A percentile compares a stretch with the other conserved stretches of the same genome.
Conservation (phyloP, 37 sponge, comb jelly and placozoan species). For the Aphrocallistes beatrix region DNA sequence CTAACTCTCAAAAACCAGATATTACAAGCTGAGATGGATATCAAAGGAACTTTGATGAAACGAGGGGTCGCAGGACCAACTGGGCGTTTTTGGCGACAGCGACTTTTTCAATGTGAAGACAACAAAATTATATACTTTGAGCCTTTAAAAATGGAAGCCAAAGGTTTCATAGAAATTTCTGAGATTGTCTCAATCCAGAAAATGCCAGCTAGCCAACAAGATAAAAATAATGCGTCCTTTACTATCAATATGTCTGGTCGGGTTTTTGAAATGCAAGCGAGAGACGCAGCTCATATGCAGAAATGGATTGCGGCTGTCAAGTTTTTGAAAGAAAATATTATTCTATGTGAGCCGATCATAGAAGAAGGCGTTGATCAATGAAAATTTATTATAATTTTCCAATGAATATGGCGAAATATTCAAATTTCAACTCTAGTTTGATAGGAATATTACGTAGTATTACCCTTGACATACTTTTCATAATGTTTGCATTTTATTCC, state of each 20-base stretch:
- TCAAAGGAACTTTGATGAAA: background rate
- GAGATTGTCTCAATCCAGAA: background rate
- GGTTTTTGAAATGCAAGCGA: background rate
- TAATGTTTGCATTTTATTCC: too few species aligned
- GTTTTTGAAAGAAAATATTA: background rate
- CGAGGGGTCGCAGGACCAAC: background rate
- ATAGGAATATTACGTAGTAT: too few species aligned
- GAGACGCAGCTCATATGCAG: background rate
- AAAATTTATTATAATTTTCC: too few species aligned
- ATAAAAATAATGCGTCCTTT: background rate
- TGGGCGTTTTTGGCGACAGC: background rate
- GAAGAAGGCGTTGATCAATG: too few species aligned
- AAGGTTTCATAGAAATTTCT: background rate
- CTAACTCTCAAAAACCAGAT: background rate
- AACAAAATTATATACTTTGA: background rate
- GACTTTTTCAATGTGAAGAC: background rate
- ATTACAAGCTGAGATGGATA: background rate
- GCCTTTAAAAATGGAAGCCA: background rate
- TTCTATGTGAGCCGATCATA: too few species aligned
- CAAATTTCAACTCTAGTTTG: too few species aligned
- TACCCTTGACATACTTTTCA: too few species aligned
- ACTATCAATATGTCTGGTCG: background rate
- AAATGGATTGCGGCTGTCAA: background rate
- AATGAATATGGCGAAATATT: too few species aligned
- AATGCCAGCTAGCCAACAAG: background rate